Evolutionary conservation across 2,113 vertebrate genomes (phyloP).

Genomic region (Pollachius pollachius): DNA sequence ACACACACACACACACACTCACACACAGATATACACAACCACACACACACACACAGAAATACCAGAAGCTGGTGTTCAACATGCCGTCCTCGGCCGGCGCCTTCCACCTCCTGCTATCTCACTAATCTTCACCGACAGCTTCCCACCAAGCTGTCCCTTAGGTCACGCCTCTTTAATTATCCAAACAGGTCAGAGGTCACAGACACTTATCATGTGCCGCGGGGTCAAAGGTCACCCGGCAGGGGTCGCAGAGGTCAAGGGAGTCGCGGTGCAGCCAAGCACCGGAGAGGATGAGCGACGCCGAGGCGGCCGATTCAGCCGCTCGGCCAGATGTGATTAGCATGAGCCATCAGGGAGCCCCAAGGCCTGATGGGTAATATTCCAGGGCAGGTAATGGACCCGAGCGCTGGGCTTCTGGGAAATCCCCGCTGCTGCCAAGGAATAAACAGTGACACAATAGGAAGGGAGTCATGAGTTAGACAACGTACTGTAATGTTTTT

Average conservation of each 20-base stretch:
- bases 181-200: slow-evolving; percentile 73
- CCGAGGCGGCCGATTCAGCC: slow-evolving; percentile 34
- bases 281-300: slow-evolving; percentile 23
- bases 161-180: slow-evolving; percentile 74
- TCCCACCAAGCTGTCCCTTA: slow-evolving; percentile 53
- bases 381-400: slow-evolving; percentile 5
- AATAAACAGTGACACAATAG: no score
- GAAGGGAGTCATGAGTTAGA: no score
- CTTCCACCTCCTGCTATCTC: slow-evolving; percentile 56
- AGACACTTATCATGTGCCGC: slow-evolving; percentile 65
- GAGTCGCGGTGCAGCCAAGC: slow-evolving; percentile 28
- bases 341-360: slow-evolving; percentile 31
- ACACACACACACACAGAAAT: not conserved
- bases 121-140: slow-evolving; percentile 54
- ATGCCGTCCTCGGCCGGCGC: slow-evolving; percentile 21
- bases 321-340: slow-evolving; percentile 58
- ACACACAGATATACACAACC: no score
- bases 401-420: no score
- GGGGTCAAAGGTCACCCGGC: slow-evolving; percentile 58
- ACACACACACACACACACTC: not conserved
- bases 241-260: slow-evolving; percentile 54
- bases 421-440: no score
- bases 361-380: slow-evolving; percentile 35
- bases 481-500: no score
- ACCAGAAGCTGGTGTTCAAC: not conserved